Percentiles rank a stretch among this genome's conserved stretches.
Evolutionary conservation across 1,140 invertebrate species (phyloP).

Genomic region (Brachionus plicatilis): DNA sequence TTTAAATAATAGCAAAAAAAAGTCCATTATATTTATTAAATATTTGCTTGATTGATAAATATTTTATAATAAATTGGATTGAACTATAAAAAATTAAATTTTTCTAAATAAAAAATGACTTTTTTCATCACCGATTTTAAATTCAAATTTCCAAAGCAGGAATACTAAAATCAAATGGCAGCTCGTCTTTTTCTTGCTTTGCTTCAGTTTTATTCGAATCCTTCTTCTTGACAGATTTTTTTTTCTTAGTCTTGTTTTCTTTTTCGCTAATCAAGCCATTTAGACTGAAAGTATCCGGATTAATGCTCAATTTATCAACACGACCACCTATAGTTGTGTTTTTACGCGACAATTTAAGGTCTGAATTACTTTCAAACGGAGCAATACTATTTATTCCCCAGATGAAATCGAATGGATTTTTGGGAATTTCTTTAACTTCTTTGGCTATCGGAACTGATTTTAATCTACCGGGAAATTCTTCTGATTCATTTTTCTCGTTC

Average conservation of each 20-base stretch:
- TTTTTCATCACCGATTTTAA: neutral
- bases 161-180: neutral
- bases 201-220: neutral
- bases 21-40: constrained; percentile 7
- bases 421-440: constrained; percentile 5
- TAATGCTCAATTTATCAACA: neutral
- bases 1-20: neutral
- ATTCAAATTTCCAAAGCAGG: neutral
- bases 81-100: neutral
- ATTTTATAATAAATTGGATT: neutral
- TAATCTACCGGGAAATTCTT: neutral
- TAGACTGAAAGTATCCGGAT: constrained; percentile 15
- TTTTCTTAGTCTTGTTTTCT: neutral
- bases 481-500: neutral
- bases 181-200: neutral
- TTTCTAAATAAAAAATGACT: neutral
- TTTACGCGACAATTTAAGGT: neutral
- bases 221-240: neutral
- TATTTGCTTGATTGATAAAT: constrained; percentile 8
- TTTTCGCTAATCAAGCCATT: neutral
- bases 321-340: constrained; percentile 7
- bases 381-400: neutral
- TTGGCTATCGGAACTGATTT: neutral
- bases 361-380: neutral
- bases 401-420: constrained; percentile 11